Conservation (phyloP, 2,113 vertebrate species). For the Corynorhinus townsendii region DNA sequence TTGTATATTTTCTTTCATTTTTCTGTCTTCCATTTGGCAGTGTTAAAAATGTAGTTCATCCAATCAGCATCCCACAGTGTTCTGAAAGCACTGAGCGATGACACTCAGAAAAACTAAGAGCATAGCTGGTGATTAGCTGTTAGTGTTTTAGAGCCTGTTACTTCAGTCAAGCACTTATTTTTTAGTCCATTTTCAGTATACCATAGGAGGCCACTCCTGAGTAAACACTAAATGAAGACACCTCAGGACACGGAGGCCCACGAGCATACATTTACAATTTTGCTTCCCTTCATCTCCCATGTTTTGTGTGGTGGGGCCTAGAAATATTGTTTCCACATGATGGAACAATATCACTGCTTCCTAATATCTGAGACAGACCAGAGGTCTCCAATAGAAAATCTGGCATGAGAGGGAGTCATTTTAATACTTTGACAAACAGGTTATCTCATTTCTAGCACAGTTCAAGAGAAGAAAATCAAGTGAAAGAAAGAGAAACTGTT, state of each 20-base stretch:
- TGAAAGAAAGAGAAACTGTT: neutral
- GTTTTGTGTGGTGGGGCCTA: no score
- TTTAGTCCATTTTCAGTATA: constrained; percentile 55
- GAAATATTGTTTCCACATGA: neutral
- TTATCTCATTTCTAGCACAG: neutral
- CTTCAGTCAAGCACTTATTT: constrained; percentile 58
- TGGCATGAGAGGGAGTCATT: neutral
- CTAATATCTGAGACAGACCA: neutral
- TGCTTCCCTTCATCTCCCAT: neutral
- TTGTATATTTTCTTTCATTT: neutral
- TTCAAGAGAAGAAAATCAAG: neutral
- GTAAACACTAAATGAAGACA: constrained; percentile 40
- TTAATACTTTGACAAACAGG: neutral
- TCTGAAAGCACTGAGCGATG: constrained; percentile 26
- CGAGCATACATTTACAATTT: neutral
- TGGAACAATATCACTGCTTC: neutral
- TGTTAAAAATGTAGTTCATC: neutral
- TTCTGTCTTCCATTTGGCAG: neutral
- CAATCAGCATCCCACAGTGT: constrained; percentile 61
- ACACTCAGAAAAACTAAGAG: constrained; percentile 43
- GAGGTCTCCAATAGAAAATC: neutral
- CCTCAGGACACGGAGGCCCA: neutral
- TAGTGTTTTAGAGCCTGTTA: constrained; percentile 37
- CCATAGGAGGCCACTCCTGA: constrained; percentile 58
- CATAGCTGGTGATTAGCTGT: constrained; percentile 52